phyloP scores from a whole-genome alignment of 2,888 invertebrate genomes.

The Zygogramma bicolorata region DNA sequence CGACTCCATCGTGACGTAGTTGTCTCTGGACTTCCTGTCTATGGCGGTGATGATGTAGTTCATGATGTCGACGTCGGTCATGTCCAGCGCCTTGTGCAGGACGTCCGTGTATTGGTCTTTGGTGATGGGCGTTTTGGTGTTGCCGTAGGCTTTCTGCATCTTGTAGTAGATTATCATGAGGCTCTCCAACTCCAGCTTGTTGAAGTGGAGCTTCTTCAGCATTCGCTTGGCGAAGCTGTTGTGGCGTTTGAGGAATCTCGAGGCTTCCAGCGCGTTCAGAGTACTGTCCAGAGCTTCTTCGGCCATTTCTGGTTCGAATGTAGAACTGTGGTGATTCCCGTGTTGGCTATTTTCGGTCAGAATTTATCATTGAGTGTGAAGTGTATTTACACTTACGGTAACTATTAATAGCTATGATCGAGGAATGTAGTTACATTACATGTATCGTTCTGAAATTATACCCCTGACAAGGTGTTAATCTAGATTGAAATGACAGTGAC shows the following conservation, averaged over 20 bases:
- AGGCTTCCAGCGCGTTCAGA: constrained; percentile 60
- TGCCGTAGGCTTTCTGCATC: constrained; percentile 63
- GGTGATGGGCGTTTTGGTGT: constrained; percentile 61
- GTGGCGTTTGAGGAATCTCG: constrained; percentile 73
- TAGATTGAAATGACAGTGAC: not conserved
- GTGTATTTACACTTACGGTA: not conserved
- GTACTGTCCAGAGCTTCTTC: constrained; percentile 46
- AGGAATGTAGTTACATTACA: not conserved
- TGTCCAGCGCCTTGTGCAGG: constrained; percentile 74
- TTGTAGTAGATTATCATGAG: constrained; percentile 68
- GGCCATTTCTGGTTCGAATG: too few relatives aligned
- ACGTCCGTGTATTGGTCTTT: constrained; percentile 72
- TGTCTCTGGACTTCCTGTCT: constrained; percentile 67
- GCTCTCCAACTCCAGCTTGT: constrained; percentile 72
- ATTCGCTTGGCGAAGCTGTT: constrained; percentile 70
- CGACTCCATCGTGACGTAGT: constrained; percentile 65
- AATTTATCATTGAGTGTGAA: not conserved
- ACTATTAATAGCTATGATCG: not conserved
- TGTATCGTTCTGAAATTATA: not conserved
- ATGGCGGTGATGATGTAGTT: constrained; percentile 73
- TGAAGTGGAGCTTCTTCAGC: constrained; percentile 71
- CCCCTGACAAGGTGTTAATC: not conserved
- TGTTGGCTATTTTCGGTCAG: not conserved
- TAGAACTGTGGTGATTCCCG: too few relatives aligned
- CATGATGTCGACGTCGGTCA: constrained; percentile 77